Percentiles rank a stretch among this genome's conserved stretches.
Conservation (phyloP, 2,888 invertebrate genomes). For the Drosophila nr. perissopoda region DNA sequence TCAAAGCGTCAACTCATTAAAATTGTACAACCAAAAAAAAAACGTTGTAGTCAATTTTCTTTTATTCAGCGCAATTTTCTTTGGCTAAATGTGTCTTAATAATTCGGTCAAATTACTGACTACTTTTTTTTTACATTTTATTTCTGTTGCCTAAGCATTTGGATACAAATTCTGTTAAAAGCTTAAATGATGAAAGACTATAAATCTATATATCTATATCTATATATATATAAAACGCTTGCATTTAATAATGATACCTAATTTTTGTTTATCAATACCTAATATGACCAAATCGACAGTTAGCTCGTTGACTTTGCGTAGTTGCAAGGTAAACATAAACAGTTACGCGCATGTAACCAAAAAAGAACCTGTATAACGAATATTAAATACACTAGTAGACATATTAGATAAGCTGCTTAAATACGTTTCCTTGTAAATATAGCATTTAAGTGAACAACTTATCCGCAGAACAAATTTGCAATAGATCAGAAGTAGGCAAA, state of each 20-base stretch:
- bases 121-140: background rate
- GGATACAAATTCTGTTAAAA: background rate
- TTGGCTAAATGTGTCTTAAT: slow-evolving; percentile 17
- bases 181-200: background rate
- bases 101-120: slow-evolving; percentile 41
- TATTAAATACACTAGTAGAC: background rate
- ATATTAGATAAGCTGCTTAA: background rate
- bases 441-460: background rate
- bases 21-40: slow-evolving; percentile 22
- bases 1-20: slow-evolving; percentile 49
- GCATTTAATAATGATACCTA: slow-evolving; percentile 4
- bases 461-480: background rate
- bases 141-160: background rate
- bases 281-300: background rate
- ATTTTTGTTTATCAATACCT: slow-evolving; percentile 9
- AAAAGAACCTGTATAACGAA: background rate
- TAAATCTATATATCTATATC: too few species aligned
- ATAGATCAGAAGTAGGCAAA: background rate
- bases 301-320: slow-evolving; percentile 6
- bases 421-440: background rate
- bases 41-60: slow-evolving; percentile 31
- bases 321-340: slow-evolving; percentile 2
- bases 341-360: background rate
- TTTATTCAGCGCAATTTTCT: slow-evolving; percentile 44
- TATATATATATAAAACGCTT: background rate